A percentile compares a stretch with the other conserved stretches of the same genome.
Conservation (phyloP, 2,113 vertebrate genomes). For the Vombatus ursinus region DNA sequence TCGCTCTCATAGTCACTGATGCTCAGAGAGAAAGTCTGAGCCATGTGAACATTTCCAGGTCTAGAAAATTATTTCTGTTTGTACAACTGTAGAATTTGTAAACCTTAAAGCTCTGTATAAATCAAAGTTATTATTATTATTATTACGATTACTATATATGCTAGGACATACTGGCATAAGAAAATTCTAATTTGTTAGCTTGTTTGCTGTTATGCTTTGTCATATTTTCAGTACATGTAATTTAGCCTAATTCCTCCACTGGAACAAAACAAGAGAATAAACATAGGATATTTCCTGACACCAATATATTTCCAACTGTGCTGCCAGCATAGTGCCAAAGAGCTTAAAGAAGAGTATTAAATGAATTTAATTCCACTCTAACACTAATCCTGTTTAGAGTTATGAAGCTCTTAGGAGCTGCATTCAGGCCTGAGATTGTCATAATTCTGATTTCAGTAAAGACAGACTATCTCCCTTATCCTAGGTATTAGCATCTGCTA, state of each 20-base stretch:
- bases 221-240: conserved; percentile 37
- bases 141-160: neutral
- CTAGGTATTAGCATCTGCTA: neutral
- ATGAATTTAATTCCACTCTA: neutral
- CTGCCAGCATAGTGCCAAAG: neutral
- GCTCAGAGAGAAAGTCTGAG: neutral
- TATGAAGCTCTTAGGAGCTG: conserved; percentile 4
- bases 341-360: neutral
- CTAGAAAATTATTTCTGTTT: neutral
- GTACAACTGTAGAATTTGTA: neutral
- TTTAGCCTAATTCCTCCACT: conserved; percentile 6
- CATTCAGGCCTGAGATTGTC: neutral
- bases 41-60: neutral
- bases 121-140: neutral
- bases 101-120: neutral
- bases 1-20: neutral
- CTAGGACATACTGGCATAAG: neutral
- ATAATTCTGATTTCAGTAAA: neutral
- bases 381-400: neutral
- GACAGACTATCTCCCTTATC: neutral
- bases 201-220: conserved; percentile 36
- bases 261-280: conserved; percentile 13
- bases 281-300: neutral
- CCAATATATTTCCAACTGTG: neutral
- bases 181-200: conserved; percentile 27